Conservation (phyloP, 2,797 vertebrate species). For the Ptychobarbus kaznakovi region DNA sequence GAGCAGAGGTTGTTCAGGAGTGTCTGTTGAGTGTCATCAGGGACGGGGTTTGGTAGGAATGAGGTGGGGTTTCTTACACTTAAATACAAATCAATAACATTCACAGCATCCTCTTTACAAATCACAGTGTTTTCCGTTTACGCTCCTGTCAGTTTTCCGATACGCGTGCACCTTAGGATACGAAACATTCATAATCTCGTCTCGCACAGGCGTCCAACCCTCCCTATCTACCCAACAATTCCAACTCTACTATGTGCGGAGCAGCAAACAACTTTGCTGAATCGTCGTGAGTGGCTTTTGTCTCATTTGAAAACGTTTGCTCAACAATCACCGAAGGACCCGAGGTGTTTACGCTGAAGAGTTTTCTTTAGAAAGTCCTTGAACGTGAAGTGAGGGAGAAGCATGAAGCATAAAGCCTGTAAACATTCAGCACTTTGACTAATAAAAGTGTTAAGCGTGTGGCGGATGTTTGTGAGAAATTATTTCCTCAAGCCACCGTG, state of each 20-base stretch:
- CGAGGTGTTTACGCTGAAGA: constrained; percentile 39
- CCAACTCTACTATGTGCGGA: constrained; percentile 5
- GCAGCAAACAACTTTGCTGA: constrained; percentile 25
- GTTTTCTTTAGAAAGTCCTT: constrained; percentile 40
- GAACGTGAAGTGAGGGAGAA: constrained; percentile 5
- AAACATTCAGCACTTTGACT: constrained; percentile 36
- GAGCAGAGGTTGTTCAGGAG: neutral
- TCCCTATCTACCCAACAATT: constrained; percentile 31
- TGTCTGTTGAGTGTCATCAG: constrained; percentile 49
- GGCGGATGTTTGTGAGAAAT: neutral
- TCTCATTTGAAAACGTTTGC: constrained; percentile 50
- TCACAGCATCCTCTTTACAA: constrained; percentile 36
- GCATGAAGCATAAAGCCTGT: neutral
- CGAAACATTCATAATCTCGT: constrained; percentile 58
- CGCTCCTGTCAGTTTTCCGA: constrained; percentile 11
- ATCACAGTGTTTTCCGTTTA: constrained; percentile 35
- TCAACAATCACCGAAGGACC: constrained; percentile 43
- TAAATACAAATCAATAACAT: constrained; percentile 31
- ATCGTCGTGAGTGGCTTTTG: constrained; percentile 33
- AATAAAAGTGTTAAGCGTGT: constrained; percentile 3
- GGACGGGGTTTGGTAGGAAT: neutral
- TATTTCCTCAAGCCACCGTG: neutral
- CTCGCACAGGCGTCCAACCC: constrained; percentile 36
- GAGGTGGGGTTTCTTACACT: constrained; percentile 31
- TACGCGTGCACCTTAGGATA: constrained; percentile 44